Base-by-base conservation (phyloP, 2,888 invertebrate genomes). In the Carpatolechia fugitivella region DNA sequence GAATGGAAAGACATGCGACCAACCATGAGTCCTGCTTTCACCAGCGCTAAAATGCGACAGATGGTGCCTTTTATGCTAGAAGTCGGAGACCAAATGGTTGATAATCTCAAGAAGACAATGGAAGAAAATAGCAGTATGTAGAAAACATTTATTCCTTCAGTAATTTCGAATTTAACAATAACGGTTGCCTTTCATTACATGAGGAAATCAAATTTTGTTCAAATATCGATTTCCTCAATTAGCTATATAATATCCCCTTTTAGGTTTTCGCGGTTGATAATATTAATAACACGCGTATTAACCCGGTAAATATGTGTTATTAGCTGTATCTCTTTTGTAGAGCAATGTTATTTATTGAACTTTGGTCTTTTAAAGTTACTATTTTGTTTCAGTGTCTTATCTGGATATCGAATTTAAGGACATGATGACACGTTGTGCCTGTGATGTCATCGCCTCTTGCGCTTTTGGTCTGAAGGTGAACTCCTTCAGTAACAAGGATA, bases 391-490 rank as follows among this genome's bases (percentile, higher is more conserved):
- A 44, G 44, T 20, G 20, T 5, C 20, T 8, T 60, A 57, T 11
- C 53, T 72, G 1, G 74, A 76, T 24, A 41, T 85, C 0, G 90
- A 91, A 50, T 69, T 82, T 52, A 89, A 85, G 61, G 89, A 90
- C 54, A 54, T 79, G n/a, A 80, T 81, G 24, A 76, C 82, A 1
- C 72, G 89, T 20, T 87, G 76, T 56, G 70, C 89, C 0, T 90
- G 85, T 60, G 91, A 91, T 59, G 87, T 91, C 0, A 91, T 91
- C 24, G 91, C 91, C 0, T 81, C 85, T 0, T 78, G 82, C 13
- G 90, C 86, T 1, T 91, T 91, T 60, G 91, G 91, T 0, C 63
- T 91, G 1, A 80, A 90, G 62, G 85, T 91, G 24, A 85, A 93
- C 65, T 92, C 93, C 0, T 78, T 91, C 41, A 71, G 73, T 24